Evolutionary conservation across 2,113 vertebrate species (phyloP).

Genomic region (Potamarius usumacintae): DNA sequence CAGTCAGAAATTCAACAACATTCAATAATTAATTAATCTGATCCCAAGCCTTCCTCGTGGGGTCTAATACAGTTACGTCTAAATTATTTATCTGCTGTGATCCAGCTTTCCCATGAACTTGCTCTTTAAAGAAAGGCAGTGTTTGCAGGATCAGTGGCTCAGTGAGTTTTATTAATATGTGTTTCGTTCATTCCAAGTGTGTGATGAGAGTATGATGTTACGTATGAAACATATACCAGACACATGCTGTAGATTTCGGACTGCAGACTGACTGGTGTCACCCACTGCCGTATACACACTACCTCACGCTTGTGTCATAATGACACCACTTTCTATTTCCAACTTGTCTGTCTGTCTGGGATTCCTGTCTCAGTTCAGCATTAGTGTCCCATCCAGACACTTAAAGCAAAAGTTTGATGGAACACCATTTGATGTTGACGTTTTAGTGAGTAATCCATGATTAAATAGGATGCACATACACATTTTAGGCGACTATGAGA

Average conservation of each 20-base stretch:
- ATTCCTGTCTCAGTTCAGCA: neutral
- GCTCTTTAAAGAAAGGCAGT: neutral
- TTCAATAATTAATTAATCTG: neutral
- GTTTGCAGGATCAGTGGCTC: neutral
- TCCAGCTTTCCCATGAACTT: neutral
- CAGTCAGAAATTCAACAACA: neutral
- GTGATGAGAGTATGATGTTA: neutral
- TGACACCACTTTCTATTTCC: constrained; percentile 17
- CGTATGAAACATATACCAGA: constrained; percentile 38
- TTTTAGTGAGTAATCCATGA: neutral
- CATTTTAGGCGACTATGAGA: neutral
- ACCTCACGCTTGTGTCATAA: neutral
- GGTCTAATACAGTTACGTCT: neutral
- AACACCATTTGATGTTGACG: neutral
- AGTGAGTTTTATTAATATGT: constrained; percentile 15
- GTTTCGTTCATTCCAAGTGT: constrained; percentile 24
- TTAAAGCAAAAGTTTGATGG: neutral
- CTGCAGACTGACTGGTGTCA: constrained; percentile 38
- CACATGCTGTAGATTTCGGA: constrained; percentile 26
- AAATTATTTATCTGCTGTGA: neutral
- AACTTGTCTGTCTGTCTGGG: neutral
- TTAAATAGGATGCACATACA: neutral
- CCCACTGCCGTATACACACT: neutral
- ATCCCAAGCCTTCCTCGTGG: neutral
- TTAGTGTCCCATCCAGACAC: neutral